Conservation (phyloP, 2,888 invertebrate genomes). For the Megastigmus dorsalis region DNA sequence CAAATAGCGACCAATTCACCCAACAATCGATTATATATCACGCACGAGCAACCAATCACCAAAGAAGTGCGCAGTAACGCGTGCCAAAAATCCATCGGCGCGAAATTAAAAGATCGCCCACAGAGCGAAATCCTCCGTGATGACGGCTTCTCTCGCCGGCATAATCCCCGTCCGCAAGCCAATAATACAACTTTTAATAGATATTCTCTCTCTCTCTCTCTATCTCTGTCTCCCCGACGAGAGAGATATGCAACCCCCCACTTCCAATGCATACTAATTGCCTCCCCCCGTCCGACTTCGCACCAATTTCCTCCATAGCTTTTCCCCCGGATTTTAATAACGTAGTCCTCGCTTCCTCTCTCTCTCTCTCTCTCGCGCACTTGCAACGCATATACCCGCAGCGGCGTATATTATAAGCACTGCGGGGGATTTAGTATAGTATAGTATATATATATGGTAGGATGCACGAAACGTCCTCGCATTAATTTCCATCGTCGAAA, state of each 20-base stretch:
- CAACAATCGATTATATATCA: too few species aligned
- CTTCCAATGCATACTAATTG: constrained; percentile 47
- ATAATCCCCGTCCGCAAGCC: neutral
- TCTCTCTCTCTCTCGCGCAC: neutral
- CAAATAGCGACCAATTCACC: too few species aligned
- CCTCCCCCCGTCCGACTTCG: constrained; percentile 26
- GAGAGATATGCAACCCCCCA: neutral
- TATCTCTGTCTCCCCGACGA: neutral
- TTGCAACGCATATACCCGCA: constrained; percentile 5
- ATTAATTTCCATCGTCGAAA: constrained; percentile 54
- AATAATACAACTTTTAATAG: constrained; percentile 31
- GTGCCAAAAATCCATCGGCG: constrained; percentile 7
- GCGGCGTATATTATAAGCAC: constrained; percentile 17
- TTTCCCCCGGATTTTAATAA: constrained; percentile 50
- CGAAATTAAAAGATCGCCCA: constrained; percentile 33
- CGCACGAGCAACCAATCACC: neutral
- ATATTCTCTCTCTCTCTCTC: neutral
- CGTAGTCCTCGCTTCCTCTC: neutral
- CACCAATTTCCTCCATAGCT: constrained; percentile 50
- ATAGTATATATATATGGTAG: neutral
- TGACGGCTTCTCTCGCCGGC: too few species aligned
- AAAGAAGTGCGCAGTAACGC: constrained; percentile 2
- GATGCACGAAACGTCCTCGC: constrained; percentile 14
- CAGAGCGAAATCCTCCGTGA: too few species aligned
- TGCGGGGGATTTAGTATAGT: constrained; percentile 21